phyloP scores from a whole-genome alignment of 2,888 invertebrate genomes.

The Tanypteryx hageni region DNA sequence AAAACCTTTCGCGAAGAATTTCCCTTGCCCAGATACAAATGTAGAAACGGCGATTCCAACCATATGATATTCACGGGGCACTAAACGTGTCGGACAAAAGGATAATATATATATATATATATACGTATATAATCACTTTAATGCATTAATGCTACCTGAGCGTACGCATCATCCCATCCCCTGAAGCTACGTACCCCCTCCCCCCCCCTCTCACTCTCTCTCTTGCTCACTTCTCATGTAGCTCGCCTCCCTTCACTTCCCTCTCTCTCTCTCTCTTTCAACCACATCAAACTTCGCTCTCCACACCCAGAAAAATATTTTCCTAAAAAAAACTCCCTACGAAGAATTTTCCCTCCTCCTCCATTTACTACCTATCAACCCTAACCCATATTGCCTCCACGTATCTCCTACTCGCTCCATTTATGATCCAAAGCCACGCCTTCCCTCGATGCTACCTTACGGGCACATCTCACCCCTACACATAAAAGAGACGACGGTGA shows the following conservation, averaged over 20 bases:
- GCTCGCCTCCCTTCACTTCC: background rate
- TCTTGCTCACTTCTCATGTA: too few species aligned
- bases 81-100: too few species aligned
- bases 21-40: too few species aligned
- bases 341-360: background rate
- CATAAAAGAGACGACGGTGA: background rate
- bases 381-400: slow-evolving; percentile 32
- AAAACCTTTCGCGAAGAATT: too few species aligned
- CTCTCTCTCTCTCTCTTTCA: background rate
- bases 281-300: background rate
- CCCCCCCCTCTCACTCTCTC: background rate
- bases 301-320: background rate
- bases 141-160: too few species aligned
- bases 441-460: background rate
- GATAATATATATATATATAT: too few species aligned
- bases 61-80: too few species aligned
- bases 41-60: too few species aligned
- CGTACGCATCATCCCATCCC: too few species aligned
- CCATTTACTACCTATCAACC: slow-evolving; percentile 30
- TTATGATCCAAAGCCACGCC: slow-evolving; percentile 1
- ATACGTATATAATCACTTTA: too few species aligned
- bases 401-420: background rate
- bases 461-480: background rate
- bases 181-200: background rate
- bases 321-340: background rate